phyloP scores from a whole-genome alignment of 64 coral and sea anemone species.

The Hydrozoanthus tunicans region DNA sequence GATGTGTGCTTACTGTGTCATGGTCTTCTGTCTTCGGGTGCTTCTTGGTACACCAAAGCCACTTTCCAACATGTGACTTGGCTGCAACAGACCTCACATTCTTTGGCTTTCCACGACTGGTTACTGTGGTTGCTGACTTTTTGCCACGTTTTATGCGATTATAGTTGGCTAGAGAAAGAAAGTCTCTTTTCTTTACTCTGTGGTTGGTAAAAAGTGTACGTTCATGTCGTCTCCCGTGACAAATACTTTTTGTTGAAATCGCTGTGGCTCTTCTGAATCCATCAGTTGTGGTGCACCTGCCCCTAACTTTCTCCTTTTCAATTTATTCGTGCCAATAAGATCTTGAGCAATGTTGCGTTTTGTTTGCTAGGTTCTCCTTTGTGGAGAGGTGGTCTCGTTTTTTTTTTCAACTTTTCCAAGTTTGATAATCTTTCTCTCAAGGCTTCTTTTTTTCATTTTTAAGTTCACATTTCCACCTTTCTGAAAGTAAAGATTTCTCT shows the following conservation, averaged over 20 bases:
- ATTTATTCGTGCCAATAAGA: constrained; percentile 18
- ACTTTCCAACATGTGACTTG: constrained; percentile 60
- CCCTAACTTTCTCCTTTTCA: constrained; percentile 40
- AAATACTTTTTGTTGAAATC: constrained; percentile 60
- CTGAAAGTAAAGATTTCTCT: neutral
- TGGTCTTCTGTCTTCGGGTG: constrained; percentile 17
- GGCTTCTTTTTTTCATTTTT: constrained; percentile 14
- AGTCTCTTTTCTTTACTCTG: constrained; percentile 58
- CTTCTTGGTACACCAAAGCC: constrained; percentile 59
- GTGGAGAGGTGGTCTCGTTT: neutral
- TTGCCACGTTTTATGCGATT: neutral
- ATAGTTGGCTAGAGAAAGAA: constrained; percentile 62
- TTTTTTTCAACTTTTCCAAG: constrained; percentile 40
- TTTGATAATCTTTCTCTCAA: constrained; percentile 35
- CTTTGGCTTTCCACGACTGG: too few relatives aligned
- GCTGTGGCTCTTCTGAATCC: constrained; percentile 61
- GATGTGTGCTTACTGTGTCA: constrained; percentile 37
- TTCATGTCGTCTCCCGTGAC: constrained; percentile 26
- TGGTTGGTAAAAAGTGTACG: constrained; percentile 43
- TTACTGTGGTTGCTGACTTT: too few relatives aligned
- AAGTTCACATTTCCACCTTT: neutral
- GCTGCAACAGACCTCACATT: constrained; percentile 47
- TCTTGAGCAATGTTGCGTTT: constrained; percentile 55
- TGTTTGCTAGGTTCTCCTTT: constrained; percentile 42
- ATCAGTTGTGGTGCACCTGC: constrained; percentile 46